Evolutionary conservation across 1,140 invertebrate species (phyloP).

Genomic region (Zaprionus gabonicus): DNA sequence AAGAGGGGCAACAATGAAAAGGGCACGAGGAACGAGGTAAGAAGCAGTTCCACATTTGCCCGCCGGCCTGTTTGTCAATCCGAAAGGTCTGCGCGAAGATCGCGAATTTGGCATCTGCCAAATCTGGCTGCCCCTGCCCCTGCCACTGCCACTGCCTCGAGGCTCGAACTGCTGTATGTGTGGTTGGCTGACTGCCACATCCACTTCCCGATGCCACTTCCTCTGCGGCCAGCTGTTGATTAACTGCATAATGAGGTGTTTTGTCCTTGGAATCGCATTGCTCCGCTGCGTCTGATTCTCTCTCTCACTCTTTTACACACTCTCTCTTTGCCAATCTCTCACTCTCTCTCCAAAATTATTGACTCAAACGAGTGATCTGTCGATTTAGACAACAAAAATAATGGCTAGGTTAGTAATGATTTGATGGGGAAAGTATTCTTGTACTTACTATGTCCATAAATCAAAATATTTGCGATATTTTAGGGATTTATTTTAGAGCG

Average conservation of each 20-base stretch:
- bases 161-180: neutral
- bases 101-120: conserved; percentile 46
- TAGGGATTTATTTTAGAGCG: too few species aligned
- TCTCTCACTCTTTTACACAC: neutral
- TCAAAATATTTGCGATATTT: too few species aligned
- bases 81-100: conserved; percentile 50
- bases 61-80: conserved; percentile 66
- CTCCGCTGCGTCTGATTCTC: neutral
- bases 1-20: neutral
- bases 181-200: conserved; percentile 24
- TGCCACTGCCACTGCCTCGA: conserved; percentile 4
- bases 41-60: conserved; percentile 33
- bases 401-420: too few species aligned
- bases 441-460: too few species aligned
- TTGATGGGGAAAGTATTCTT: too few species aligned
- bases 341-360: too few species aligned
- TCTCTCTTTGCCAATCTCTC: neutral
- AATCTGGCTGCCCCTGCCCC: conserved; percentile 2
- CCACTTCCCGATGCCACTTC: conserved; percentile 59
- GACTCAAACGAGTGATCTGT: too few species aligned
- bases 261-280: conserved; percentile 2
- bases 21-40: neutral
- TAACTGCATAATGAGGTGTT: conserved; percentile 65
- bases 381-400: too few species aligned
- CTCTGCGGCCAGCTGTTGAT: conserved; percentile 77